Percentiles rank a stretch among this genome's conserved stretches.
phyloP scores from a whole-genome alignment of 2,797 vertebrate genomes.

The Novumbra hubbsi region DNA sequence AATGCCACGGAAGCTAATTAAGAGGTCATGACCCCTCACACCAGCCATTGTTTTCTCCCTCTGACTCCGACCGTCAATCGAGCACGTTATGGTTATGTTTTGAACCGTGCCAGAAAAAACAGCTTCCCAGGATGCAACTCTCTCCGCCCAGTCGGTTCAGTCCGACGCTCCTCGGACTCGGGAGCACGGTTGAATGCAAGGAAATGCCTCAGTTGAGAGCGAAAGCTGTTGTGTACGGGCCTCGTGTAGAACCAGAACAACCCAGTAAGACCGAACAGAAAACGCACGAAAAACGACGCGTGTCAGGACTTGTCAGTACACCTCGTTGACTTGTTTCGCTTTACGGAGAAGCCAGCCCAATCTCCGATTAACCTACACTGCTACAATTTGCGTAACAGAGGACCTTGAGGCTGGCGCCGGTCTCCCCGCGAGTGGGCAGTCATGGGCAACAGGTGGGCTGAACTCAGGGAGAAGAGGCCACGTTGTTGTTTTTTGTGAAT shows the following conservation, averaged over 20 bases:
- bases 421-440: background rate
- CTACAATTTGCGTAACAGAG: background rate
- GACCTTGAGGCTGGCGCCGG: background rate
- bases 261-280: background rate
- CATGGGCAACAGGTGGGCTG: background rate
- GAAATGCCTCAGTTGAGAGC: conserved; percentile 63
- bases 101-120: conserved; percentile 64
- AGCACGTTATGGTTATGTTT: conserved; percentile 46
- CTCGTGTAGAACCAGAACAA: conserved; percentile 50
- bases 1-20: conserved; percentile 53
- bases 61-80: conserved; percentile 30
- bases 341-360: background rate
- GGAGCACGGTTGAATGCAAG: conserved; percentile 60
- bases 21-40: conserved; percentile 65
- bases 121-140: conserved; percentile 68
- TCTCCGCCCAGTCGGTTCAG: conserved; percentile 55
- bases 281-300: too few species aligned
- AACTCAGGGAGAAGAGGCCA: background rate
- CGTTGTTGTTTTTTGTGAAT: background rate
- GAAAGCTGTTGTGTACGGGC: conserved; percentile 30
- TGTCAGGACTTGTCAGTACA: too few species aligned
- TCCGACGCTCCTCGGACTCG: conserved; percentile 47
- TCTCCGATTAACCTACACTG: background rate
- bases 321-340: background rate
- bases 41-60: conserved; percentile 52